These are phyloP conservation scores for Capitulum mitella DNA, from an alignment of 2,888 invertebrate species.

Conservation along the genomic window DNA sequence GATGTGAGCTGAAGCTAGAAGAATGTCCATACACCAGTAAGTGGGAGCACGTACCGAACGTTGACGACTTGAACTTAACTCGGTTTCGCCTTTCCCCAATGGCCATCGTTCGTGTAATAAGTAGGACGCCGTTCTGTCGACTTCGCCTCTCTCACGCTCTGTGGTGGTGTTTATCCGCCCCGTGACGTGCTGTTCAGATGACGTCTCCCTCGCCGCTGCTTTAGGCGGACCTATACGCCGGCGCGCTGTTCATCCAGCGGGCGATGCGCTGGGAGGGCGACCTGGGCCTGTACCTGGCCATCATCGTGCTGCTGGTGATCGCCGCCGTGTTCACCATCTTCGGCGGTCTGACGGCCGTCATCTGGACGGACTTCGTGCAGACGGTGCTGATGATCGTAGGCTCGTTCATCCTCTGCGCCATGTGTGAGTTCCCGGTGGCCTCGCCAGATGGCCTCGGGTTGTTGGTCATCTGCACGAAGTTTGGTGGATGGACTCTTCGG, in stretches of 20 bases:
- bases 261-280: constrained; percentile 41
- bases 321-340: constrained; percentile 50
- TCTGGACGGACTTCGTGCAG: constrained; percentile 52
- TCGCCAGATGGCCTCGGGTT: not conserved
- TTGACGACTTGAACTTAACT: too few species aligned
- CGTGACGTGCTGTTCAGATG: too few species aligned
- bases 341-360: constrained; percentile 50
- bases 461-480: too few species aligned
- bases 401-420: constrained; percentile 42
- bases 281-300: constrained; percentile 44
- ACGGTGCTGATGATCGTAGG: constrained; percentile 50
- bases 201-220: not conserved
- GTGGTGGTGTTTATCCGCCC: too few species aligned
- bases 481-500: too few species aligned
- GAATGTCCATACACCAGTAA: too few species aligned
- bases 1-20: too few species aligned
- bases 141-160: too few species aligned
- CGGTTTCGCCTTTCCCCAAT: too few species aligned
- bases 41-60: too few species aligned
- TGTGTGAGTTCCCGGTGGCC: not conserved
- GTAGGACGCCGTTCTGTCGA: too few species aligned
- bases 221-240: constrained; percentile 51
- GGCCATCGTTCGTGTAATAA: too few species aligned
- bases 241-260: constrained; percentile 50
- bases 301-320: constrained; percentile 47